Base-by-base conservation (phyloP, 2,888 invertebrate species). In the Abrostola triplasia region DNA sequence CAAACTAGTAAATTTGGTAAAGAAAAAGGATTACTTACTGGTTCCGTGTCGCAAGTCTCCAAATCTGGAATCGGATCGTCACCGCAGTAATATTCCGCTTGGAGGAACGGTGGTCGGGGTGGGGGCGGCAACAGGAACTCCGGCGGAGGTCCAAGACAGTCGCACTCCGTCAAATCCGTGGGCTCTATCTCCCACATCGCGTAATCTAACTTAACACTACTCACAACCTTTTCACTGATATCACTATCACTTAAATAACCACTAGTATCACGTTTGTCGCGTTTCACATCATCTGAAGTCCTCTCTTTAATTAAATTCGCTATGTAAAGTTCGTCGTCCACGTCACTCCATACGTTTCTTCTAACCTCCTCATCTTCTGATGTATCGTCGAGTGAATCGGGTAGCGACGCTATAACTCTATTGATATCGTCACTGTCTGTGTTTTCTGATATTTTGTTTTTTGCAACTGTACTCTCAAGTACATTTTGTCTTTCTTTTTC, bases 11-110 rank as follows among this genome's bases (percentile, higher is more conserved):
- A 1, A 6, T 9, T 0, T 11, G 5, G 8, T 40, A 10, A 1
- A n/a, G 36, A 47, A 42, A 50, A 5, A 48, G 11, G 40, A 6
- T 13, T 35, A 96, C 96, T 96, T 91, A 97, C 97, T 95, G 97
- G 97, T 95, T 96, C 96, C 82, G 96, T 96, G 88, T 97, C 96
- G 91, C 97, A 97, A 82, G 97, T 96, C 91, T 97, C 97, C 85
- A 97, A 95, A 82, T 96, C 96, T 59, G 96, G 95, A 82, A 97
- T 95, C 52, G 96, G 96, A 79, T 96, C 96, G 88, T 97, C 97
- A 61, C 96, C 96, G 87, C 97, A 97, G 85, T 96, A 96, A 82
- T 96, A 95, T 61, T 96, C 96, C 69, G 96, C 95, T 86, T 96
- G 96, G 74, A 97, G 94, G 84, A 97, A 96, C 63, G 97, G 97